Conservation (phyloP, 92 coral and sea anemone species). For the Zoanthus gigantus region DNA sequence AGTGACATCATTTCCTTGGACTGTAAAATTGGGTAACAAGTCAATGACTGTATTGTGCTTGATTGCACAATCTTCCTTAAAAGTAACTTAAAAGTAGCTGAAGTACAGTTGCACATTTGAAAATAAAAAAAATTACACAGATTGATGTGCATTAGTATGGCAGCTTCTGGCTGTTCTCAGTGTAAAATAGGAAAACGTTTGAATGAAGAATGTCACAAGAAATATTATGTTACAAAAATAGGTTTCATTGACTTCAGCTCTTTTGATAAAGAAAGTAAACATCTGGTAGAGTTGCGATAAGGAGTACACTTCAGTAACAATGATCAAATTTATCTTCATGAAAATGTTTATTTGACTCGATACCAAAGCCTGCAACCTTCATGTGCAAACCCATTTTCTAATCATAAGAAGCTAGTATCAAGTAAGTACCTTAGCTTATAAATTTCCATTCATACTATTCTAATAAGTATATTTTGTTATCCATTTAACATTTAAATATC, state of each 20-base stretch:
- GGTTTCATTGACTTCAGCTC: constrained; percentile 17
- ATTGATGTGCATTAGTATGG: neutral
- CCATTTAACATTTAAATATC: too few relatives aligned
- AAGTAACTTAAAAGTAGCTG: neutral
- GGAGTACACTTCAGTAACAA: neutral
- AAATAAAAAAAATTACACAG: neutral
- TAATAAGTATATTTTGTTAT: too few relatives aligned
- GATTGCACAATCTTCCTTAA: neutral
- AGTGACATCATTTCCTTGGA: too few relatives aligned
- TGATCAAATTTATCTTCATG: neutral
- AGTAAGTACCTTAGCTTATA: too few relatives aligned
- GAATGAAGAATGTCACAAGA: neutral
- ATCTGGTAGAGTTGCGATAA: neutral
- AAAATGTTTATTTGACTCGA: neutral
- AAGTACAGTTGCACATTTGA: neutral
- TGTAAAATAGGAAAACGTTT: neutral
- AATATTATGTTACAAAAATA: neutral
- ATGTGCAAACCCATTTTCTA: neutral
- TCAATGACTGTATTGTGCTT: neutral
- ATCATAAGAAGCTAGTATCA: neutral
- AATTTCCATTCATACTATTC: too few relatives aligned
- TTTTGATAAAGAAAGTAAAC: neutral
- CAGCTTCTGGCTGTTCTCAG: neutral
- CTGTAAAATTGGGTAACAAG: too few relatives aligned
- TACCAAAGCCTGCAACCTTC: neutral